Conservation (phyloP, 2,113 vertebrate species). For the Mixornis gularis region DNA sequence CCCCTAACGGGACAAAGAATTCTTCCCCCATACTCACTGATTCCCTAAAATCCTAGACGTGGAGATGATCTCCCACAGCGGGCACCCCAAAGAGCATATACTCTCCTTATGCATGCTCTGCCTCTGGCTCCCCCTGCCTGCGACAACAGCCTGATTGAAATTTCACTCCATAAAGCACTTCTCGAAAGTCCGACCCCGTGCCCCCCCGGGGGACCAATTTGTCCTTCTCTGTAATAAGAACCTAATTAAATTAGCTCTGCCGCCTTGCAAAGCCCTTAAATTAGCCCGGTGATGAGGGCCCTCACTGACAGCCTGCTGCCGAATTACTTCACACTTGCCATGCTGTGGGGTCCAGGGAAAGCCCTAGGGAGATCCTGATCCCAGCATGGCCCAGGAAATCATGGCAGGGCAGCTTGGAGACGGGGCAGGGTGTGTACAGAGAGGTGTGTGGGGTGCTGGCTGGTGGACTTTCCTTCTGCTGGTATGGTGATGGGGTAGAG, state of each 20-base stretch:
- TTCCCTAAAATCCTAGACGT: neutral
- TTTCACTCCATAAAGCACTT: slow-evolving; percentile 13
- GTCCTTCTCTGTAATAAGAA: slow-evolving; percentile 50
- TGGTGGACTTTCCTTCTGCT: neutral
- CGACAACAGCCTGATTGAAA: neutral
- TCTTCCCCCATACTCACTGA: neutral
- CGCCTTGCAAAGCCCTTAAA: slow-evolving; percentile 6
- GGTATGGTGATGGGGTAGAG: neutral
- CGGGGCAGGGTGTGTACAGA: neutral
- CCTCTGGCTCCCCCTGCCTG: neutral
- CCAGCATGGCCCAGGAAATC: fast-evolving
- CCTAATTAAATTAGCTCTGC: slow-evolving; percentile 64
- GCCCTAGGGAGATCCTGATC: fast-evolving
- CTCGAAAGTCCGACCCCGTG: neutral
- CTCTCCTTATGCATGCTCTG: neutral
- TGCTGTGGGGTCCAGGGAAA: neutral
- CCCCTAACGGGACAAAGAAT: neutral
- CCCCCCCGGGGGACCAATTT: slow-evolving; percentile 11
- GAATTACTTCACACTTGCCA: neutral
- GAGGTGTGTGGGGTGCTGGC: neutral
- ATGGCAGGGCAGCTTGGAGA: too few species aligned
- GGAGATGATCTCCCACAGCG: neutral
- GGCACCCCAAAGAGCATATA: neutral
- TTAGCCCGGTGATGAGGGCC: neutral
- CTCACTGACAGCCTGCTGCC: neutral